These are phyloP conservation scores for Seladonia tumulorum DNA, from an alignment of 2,888 invertebrate genomes.

Conservation along the genomic window DNA sequence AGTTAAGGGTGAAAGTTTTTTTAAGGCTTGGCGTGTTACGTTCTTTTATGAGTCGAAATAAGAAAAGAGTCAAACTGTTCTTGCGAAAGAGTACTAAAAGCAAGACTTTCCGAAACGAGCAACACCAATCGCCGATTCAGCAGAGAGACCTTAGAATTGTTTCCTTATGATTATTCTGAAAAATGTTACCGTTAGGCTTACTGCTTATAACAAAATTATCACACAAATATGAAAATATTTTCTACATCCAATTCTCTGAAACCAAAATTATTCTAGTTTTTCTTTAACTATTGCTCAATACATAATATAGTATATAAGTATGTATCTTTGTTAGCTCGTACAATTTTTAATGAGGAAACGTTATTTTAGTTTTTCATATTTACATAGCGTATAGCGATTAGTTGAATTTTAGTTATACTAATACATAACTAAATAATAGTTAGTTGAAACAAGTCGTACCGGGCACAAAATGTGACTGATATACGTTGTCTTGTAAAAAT, in stretches of 20 bases:
- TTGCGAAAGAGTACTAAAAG: conserved; percentile 45
- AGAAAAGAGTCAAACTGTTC: conserved; percentile 49
- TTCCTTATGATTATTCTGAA: conserved; percentile 39
- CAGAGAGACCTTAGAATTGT: conserved; percentile 43
- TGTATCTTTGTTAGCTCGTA: no score
- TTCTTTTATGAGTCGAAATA: conserved; percentile 26
- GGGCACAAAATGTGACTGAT: no score
- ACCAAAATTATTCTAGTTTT: not conserved
- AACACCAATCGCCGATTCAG: conserved; percentile 50
- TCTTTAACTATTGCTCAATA: not conserved
- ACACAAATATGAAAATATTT: conserved; percentile 19
- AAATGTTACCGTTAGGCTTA: conserved; percentile 10
- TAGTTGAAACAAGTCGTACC: no score
- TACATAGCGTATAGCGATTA: no score
- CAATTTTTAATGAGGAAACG: no score
- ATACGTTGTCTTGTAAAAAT: no score
- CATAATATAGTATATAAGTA: not conserved
- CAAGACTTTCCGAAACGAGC: conserved; percentile 53
- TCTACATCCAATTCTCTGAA: not conserved
- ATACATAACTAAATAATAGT: no score
- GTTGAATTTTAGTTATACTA: no score
- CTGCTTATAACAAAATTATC: conserved; percentile 27
- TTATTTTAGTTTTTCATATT: no score
- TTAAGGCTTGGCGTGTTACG: conserved; percentile 28
- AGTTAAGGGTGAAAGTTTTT: conserved; percentile 46